Evolutionary conservation across 2,888 invertebrate species (phyloP).

Genomic region (Agrochola lota): DNA sequence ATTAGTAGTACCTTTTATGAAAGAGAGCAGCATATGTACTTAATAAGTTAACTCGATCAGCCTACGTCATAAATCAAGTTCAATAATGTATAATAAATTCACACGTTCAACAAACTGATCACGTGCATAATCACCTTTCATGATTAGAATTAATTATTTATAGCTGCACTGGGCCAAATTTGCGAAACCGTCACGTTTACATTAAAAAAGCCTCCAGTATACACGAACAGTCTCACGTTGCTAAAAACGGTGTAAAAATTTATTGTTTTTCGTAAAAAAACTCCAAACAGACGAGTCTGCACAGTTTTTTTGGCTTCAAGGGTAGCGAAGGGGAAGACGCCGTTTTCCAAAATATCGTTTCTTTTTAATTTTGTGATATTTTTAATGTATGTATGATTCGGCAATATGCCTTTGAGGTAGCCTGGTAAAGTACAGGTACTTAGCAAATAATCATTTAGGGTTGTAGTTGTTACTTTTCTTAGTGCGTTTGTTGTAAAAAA

Average conservation of each 20-base stretch:
- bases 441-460: not conserved
- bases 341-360: not conserved
- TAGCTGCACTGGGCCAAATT: not conserved
- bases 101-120: no score
- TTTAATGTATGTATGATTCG: not conserved
- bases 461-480: not conserved
- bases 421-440: not conserved
- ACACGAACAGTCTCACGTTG: slow-evolving; percentile 19
- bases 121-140: not conserved
- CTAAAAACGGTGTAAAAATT: not conserved
- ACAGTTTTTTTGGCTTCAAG: slow-evolving; percentile 13
- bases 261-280: slow-evolving; percentile 15
- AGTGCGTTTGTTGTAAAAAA: no score
- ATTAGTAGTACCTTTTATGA: not conserved
- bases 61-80: slow-evolving; percentile 12
- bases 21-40: not conserved
- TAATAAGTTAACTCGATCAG: not conserved
- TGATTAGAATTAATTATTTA: not conserved
- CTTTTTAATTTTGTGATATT: not conserved
- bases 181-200: not conserved
- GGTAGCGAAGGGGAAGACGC: not conserved
- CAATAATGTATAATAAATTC: no score
- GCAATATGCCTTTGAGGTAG: not conserved
- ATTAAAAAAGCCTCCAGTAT: not conserved
- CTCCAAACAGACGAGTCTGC: not conserved